Conservation (phyloP, 2,797 vertebrate genomes). For the Urosaurus nigricauda region DNA sequence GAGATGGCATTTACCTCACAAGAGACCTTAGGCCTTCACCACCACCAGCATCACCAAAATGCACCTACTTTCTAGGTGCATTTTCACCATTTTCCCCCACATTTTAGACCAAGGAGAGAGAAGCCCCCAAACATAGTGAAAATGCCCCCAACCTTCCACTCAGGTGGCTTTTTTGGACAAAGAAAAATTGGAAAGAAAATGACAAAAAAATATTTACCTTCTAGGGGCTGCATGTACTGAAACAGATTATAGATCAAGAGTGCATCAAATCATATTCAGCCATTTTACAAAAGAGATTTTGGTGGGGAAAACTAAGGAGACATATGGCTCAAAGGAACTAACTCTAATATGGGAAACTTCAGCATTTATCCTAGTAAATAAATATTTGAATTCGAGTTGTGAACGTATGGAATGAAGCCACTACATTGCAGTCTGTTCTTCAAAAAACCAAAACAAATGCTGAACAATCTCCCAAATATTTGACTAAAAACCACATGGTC, state of each 20-base stretch:
- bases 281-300: background rate
- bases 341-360: background rate
- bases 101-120: too few species aligned
- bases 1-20: too few species aligned
- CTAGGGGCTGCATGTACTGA: too few species aligned
- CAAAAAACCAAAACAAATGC: slow-evolving; percentile 17
- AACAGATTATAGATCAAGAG: background rate
- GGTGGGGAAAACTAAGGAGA: background rate
- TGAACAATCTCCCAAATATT: slow-evolving; percentile 6
- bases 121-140: too few species aligned
- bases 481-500: background rate
- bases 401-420: background rate
- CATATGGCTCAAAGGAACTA: slow-evolving; percentile 6
- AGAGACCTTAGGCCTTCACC: too few species aligned
- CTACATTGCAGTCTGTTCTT: background rate
- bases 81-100: too few species aligned
- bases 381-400: slow-evolving; percentile 16
- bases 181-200: too few species aligned
- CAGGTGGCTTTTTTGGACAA: too few species aligned
- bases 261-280: background rate
- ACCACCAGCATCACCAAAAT: too few species aligned
- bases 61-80: too few species aligned
- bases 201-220: too few species aligned
- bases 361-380: slow-evolving; percentile 15
- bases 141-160: too few species aligned